Conservation (phyloP, 2,113 vertebrate species). For the Shinisaurus crocodilurus region DNA sequence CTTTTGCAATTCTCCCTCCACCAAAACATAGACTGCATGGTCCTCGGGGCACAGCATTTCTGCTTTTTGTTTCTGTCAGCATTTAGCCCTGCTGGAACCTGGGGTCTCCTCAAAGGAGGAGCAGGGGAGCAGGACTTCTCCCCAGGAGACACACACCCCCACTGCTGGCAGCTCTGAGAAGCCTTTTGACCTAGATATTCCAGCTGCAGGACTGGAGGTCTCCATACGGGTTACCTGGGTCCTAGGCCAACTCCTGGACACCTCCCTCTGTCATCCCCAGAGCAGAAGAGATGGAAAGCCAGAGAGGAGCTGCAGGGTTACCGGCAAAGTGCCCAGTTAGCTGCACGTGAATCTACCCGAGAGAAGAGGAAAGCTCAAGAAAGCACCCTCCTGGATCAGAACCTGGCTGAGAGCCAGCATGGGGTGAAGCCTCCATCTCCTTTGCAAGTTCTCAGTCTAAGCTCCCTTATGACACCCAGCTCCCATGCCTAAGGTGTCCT, state of each 20-base stretch:
- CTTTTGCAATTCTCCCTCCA: not conserved
- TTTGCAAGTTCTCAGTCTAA: not conserved
- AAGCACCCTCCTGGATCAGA: not conserved
- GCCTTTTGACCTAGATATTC: not conserved
- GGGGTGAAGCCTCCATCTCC: too few species aligned
- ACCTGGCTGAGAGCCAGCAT: not conserved
- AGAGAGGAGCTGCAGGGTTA: not conserved
- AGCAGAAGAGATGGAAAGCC: not conserved
- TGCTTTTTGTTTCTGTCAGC: not conserved
- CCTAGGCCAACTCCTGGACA: not conserved
- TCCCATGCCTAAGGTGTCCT: not conserved
- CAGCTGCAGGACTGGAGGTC: not conserved
- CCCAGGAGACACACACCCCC: not conserved
- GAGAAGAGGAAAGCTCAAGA: not conserved
- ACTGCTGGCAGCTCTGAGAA: not conserved
- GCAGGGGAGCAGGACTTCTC: too few species aligned
- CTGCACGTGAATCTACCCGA: not conserved
- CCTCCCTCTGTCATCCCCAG: too few species aligned
- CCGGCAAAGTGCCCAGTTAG: not conserved
- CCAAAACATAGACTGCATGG: not conserved
- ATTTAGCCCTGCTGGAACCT: not conserved
- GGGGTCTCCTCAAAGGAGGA: not conserved
- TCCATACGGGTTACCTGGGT: not conserved
- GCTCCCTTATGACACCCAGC: not conserved
- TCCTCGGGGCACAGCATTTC: not conserved